Evolutionary conservation across 1,140 invertebrate genomes (phyloP).

Genomic region (Babylonia areolata): DNA sequence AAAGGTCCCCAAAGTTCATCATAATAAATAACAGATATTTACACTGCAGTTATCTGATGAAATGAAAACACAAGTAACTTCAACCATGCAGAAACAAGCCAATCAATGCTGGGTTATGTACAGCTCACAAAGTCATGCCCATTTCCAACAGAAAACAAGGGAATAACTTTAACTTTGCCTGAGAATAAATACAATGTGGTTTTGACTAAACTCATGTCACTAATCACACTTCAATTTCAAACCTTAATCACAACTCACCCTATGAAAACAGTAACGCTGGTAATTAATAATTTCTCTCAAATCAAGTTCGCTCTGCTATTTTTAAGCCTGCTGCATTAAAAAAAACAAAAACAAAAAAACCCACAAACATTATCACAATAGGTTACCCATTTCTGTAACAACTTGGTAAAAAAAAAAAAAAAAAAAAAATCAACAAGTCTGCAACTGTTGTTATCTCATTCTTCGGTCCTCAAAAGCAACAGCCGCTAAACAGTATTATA

Average conservation of each 20-base stretch:
- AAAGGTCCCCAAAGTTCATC: not conserved
- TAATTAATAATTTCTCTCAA: not conserved
- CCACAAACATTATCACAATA: not conserved
- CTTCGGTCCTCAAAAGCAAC: not conserved
- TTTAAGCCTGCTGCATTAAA: not conserved
- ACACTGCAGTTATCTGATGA: not conserved
- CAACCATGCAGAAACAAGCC: not conserved
- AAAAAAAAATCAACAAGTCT: not conserved
- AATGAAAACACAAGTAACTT: not conserved
- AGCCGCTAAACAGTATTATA: not conserved
- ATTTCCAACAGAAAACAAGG: conserved; percentile 3
- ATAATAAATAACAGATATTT: conserved; percentile 8
- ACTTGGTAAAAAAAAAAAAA: not conserved
- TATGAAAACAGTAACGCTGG: not conserved
- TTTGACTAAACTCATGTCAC: not conserved
- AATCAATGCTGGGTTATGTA: not conserved
- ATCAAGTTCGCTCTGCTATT: not conserved
- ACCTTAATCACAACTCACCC: not conserved
- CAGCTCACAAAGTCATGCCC: not conserved
- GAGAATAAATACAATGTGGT: not conserved
- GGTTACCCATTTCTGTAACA: not conserved
- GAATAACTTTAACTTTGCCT: not conserved
- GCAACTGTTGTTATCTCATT: not conserved
- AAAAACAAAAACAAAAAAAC: not conserved
- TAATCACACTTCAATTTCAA: not conserved